Percentiles rank a stretch among this genome's conserved stretches.
Conservation (phyloP, 2,888 invertebrate species). For the Colletes collaris region DNA sequence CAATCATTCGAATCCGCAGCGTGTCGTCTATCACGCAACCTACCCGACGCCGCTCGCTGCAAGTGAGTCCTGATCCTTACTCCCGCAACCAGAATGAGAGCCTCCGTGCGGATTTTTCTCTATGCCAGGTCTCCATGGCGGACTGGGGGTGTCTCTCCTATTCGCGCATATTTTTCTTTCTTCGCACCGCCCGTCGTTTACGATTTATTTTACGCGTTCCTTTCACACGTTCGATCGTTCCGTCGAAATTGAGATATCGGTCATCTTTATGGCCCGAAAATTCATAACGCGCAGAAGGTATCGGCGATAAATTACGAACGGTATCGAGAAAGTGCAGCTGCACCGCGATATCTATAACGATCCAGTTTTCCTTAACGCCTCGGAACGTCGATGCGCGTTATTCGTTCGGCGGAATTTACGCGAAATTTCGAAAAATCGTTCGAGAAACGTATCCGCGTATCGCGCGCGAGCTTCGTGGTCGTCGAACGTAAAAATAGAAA, state of each 20-base stretch:
- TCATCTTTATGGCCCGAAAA: conserved; percentile 22
- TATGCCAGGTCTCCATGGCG: background rate
- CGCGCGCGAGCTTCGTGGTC: background rate
- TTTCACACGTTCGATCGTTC: background rate
- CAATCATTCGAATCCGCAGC: conserved; percentile 81
- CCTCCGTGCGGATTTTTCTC: background rate
- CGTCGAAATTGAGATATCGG: conserved; percentile 9
- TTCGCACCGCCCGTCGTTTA: background rate
- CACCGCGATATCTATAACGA: conserved; percentile 59
- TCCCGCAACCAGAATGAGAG: too few relatives aligned
- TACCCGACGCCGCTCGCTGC: conserved; percentile 82
- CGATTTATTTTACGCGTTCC: background rate
- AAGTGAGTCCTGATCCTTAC: conserved; percentile 77
- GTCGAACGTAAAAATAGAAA: background rate
- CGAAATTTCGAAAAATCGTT: too few relatives aligned
- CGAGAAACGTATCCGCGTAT: background rate
- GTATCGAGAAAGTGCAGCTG: conserved; percentile 38
- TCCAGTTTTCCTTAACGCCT: conserved; percentile 44
- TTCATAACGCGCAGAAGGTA: conserved; percentile 38
- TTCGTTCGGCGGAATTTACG: conserved; percentile 8
- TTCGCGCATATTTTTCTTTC: background rate
- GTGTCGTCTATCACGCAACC: conserved; percentile 82
- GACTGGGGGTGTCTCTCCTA: too few relatives aligned
- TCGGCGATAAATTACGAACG: conserved; percentile 53
- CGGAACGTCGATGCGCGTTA: conserved; percentile 28